phyloP scores from a whole-genome alignment of 2,797 vertebrate species.

The Iguana delicatissima region DNA sequence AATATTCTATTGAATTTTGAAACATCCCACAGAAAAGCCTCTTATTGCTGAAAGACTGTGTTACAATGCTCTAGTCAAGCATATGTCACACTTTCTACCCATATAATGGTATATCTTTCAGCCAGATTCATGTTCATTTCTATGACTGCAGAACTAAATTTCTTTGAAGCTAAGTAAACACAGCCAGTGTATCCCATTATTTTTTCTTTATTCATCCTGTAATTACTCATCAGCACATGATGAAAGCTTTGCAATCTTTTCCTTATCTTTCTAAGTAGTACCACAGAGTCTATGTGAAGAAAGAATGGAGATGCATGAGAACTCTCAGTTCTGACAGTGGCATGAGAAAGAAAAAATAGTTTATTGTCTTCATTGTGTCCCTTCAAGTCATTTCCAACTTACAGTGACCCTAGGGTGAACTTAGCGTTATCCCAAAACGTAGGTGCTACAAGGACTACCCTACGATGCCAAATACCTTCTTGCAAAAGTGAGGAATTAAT shows the following conservation, averaged over 20 bases:
- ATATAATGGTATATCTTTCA: background rate
- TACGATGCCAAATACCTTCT: too few relatives aligned
- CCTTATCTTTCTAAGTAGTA: background rate
- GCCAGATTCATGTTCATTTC: background rate
- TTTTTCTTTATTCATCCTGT: background rate
- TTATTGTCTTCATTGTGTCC: too few relatives aligned
- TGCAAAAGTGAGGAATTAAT: too few relatives aligned
- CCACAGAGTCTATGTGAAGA: background rate
- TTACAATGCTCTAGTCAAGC: background rate
- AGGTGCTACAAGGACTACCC: too few relatives aligned
- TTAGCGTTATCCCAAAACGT: too few relatives aligned
- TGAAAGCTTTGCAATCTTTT: background rate
- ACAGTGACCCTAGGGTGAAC: too few relatives aligned
- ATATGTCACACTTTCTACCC: background rate
- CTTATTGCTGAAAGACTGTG: background rate
- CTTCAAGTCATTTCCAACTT: too few relatives aligned
- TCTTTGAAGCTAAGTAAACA: background rate
- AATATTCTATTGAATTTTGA: background rate
- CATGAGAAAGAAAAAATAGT: background rate
- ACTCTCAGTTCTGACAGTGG: background rate
- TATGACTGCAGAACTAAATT: background rate
- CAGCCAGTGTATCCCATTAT: background rate
- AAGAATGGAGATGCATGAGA: background rate
- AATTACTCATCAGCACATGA: background rate
- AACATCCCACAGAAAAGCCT: background rate